Base-by-base conservation (phyloP, 1,140 invertebrate genomes). In the Anastatus disparis region DNA sequence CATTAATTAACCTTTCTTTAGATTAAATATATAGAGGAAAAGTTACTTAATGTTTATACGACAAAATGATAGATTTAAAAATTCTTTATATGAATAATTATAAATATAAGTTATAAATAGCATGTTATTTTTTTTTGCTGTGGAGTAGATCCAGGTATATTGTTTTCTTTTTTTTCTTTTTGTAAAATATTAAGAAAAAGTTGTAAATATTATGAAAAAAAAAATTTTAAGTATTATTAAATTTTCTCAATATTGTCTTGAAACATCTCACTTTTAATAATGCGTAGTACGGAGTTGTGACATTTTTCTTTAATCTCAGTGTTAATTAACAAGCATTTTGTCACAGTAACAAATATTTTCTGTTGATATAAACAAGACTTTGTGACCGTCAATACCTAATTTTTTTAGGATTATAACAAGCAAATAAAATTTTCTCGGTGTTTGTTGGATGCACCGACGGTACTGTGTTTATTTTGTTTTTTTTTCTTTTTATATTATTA, bases 401-500 rank as follows among this genome's bases (percentile, higher is more conserved):
- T 62, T 31, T 29, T 15, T 62, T 62, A 42, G 29, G 12, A 62
- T 3, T 55, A 63, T n/a, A n/a, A n/a, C 27, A 50, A 48, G 31
- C 9, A 46, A 27, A 64, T 12, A 70, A 35, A 44, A 22, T 35
- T 70, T 58, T 63, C 42, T 64, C 44, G 38, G 13, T 63, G 40
- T 56, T 52, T 59, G 40, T 55, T 38, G 48, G 15, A 12, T 40
- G 53, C 7, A 55, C 20, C 53, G 48, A 46, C 42, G 52, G 52
- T 70, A 64, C 68, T 58, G 68, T 70, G 59, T 70, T 63, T 70
- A 56, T 55, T 56, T 66, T 56, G 52, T 66, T 70, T 63, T 40
- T 22, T n/a, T 38, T 70, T 15, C 6, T 46, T 27, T 63, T 70
- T 48, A 29, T 50, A 61, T 61, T 52, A 61, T 58, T 13, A 24